These are phyloP conservation scores for Psittacula cyanocephala DNA, from an alignment of 2,113 vertebrate genomes.

Conservation along the genomic window DNA sequence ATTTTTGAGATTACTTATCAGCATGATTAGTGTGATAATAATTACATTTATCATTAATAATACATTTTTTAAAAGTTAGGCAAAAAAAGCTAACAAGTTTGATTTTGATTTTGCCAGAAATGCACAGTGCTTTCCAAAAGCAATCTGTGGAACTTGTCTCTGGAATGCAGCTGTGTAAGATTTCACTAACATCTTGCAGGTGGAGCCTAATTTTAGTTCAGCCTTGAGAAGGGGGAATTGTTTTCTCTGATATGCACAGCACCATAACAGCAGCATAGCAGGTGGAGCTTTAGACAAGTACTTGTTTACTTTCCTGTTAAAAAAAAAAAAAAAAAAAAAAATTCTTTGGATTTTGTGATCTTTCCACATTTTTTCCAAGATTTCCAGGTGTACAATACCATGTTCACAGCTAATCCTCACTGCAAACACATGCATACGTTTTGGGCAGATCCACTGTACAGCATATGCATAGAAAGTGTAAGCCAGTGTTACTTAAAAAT, in stretches of 20 bases:
- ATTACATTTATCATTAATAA: constrained; percentile 82
- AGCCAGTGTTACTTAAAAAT: not conserved
- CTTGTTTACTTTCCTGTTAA: constrained; percentile 72
- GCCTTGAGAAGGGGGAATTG: constrained; percentile 77
- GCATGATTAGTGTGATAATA: constrained; percentile 80
- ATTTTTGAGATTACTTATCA: constrained; percentile 80
- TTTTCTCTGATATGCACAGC: constrained; percentile 62
- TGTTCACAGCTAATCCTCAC: not conserved
- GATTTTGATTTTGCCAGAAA: constrained; percentile 69
- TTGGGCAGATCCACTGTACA: not conserved
- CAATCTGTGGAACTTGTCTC: constrained; percentile 82
- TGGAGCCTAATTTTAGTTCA: constrained; percentile 85
- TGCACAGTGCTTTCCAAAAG: constrained; percentile 72
- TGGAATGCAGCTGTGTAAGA: constrained; percentile 80
- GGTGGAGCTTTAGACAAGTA: constrained; percentile 67
- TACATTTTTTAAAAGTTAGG: constrained; percentile 73
- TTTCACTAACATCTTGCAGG: constrained; percentile 84
- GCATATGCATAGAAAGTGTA: not conserved
- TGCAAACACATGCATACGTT: not conserved
- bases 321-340: not conserved
- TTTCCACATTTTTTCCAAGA: not conserved
- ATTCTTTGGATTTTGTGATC: not conserved
- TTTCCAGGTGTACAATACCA: not conserved
- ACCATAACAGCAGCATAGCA: constrained; percentile 69
- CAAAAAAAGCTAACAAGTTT: constrained; percentile 74